Evolutionary conservation across 1,140 invertebrate genomes (phyloP), one percentile per base, ranked within the genome.

Genomic region (Laodelphax striatellus): DNA sequence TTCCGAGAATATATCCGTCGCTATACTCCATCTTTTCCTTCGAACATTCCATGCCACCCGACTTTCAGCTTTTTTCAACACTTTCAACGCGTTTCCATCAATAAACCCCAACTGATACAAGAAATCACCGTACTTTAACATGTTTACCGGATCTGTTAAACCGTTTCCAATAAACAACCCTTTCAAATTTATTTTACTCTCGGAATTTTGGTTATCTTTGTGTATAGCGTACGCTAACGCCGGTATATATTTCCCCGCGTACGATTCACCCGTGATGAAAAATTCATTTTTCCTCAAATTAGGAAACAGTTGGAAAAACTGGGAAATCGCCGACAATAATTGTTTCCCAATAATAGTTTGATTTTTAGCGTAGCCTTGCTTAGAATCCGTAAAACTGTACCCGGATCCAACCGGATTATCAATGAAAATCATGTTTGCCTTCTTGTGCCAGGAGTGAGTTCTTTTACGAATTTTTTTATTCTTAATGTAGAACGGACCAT

Each of bases 91-190:
- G 22, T 68, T 65, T 4, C 16, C 16, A 61, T 62, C 62, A 6
- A 63, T 46, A 5, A 69, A 73, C 0, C 91, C 91, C 46, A 90
- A 71, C 67, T 88, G 85, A 70, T 88, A 92, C 46, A 94, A 78
- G 73, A 89, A 90, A 65, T 87, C 82, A 9, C 87, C 84, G 70
- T 92, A 93, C 13, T 83, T 70, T 6, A 54, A n/a, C 75, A 92
- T 89, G 70, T 87, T 82, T 22, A 82, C 74, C 0, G 91, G 91
- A 74, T 94, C 92, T 62, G 81, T 85, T 0, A 92, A 73, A 0
- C 90, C 91, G 75, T 94, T 91, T 0, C 90, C 91, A 69, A 94
- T 93, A 0, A 87, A 84, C 61, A 94, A 70, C 28, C 86, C 86
- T 81, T 68, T 82, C 74, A 16, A 75, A 78, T 72, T 88, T 77